Evolutionary conservation across 1,140 invertebrate genomes (phyloP).

Genomic region (Hyposmocoma kahamanoa): DNA sequence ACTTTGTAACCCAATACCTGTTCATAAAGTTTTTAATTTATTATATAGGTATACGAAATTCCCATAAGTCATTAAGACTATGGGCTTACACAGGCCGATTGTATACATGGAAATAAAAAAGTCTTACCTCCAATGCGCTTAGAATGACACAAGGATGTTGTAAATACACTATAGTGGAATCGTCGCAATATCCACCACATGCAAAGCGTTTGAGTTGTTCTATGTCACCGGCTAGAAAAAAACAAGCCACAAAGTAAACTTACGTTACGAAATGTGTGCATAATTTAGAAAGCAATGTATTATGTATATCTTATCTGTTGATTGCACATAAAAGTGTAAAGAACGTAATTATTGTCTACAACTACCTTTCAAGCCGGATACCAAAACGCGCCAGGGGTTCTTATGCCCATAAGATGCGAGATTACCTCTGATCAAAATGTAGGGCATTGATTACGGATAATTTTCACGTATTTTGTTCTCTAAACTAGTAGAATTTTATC

Average conservation of each 20-base stretch:
- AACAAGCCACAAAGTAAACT: neutral
- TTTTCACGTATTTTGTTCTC: neutral
- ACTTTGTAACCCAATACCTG: slow-evolving; percentile 89
- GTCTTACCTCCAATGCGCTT: slow-evolving; percentile 82
- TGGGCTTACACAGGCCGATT: neutral
- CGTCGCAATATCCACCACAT: slow-evolving; percentile 86
- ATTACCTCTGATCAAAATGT: slow-evolving; percentile 90
- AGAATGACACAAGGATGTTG: slow-evolving; percentile 90
- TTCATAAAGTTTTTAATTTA: slow-evolving; percentile 28
- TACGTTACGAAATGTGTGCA: neutral
- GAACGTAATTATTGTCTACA: slow-evolving; percentile 12
- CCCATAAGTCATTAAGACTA: neutral
- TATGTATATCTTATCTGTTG: slow-evolving; percentile 3
- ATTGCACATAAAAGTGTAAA: slow-evolving; percentile 23
- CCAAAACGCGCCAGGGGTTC: slow-evolving; percentile 88
- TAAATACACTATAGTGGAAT: slow-evolving; percentile 86
- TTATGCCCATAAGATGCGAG: slow-evolving; percentile 88
- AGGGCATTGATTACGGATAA: slow-evolving; percentile 81
- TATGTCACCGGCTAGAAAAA: slow-evolving; percentile 80
- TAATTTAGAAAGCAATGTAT: slow-evolving; percentile 32
- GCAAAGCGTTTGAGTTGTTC: slow-evolving; percentile 86
- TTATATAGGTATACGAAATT: neutral
- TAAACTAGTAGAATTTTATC: neutral
- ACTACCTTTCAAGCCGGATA: slow-evolving; percentile 87
- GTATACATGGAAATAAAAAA: slow-evolving; percentile 1